Base-by-base conservation (phyloP, 2,113 vertebrate genomes). In the Aix galericulata region DNA sequence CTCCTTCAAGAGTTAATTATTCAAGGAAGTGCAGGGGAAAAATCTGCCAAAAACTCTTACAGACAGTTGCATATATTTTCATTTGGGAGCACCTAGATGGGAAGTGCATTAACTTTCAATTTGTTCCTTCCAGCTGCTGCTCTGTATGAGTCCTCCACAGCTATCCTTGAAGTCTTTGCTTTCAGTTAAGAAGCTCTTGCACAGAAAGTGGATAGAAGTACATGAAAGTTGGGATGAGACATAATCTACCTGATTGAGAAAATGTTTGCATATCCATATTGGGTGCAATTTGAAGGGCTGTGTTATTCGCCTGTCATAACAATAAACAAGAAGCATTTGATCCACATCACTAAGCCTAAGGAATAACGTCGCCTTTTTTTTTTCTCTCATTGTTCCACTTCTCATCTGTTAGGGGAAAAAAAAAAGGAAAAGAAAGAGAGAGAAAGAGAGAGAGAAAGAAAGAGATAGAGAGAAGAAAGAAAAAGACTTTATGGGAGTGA, bases 1-100 rank as follows among this genome's bases (percentile, higher is more conserved):
- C 25, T 52, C 17, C 50, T 63, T 53, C 21, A 55, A 62, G 29
- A 58, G 13, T 26, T 58, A 29, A 1, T 14, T 76, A 17, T 73
- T 77, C 16, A 53, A 74, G 21, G 21, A 86, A 42, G 22, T 11
- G 2, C 3, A 21, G 9, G 8, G 20, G 13, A 8, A 1, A 23
- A 58, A 11, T n/a, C 52, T 17, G 7, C 8, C 38, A 73, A 25
- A 0, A 0, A 27, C 11, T 56, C 9, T 14, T 60, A 22, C 34
- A 62, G 13, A 55, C 14, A 4, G 4, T 75, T 58, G 25, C 26
- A 22, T 13, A 20, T 42, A 2, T 42, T 38, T 64, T 86, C 11
- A 1, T 27, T 14, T 78, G 27, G 9, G n/a, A 90, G 6, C 38
- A 32, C 13, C 20, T 56, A 12, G 21, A 12, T 36, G 17, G 13